These are phyloP conservation scores for Drosophila nigrodunni DNA, from an alignment of 1,140 invertebrate genomes.

Conservation along the genomic window DNA sequence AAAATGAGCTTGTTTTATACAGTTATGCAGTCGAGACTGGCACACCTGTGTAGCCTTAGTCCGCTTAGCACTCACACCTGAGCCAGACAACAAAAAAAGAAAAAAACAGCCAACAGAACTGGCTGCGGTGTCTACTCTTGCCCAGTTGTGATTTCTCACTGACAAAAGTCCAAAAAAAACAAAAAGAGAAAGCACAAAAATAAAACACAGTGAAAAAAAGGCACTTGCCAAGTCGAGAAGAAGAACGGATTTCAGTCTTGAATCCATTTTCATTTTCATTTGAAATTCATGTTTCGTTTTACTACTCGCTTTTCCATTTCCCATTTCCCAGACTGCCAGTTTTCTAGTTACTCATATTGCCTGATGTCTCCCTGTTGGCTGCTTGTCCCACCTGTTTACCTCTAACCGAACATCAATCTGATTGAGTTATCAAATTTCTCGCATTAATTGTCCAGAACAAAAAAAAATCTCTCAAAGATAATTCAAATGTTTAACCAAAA, in stretches of 20 bases:
- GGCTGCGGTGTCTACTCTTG: constrained; percentile 11
- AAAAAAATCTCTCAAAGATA: background rate
- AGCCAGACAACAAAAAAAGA: background rate
- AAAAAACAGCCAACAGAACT: background rate
- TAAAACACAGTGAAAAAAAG: background rate
- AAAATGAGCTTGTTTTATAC: constrained; percentile 43
- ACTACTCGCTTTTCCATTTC: constrained; percentile 38
- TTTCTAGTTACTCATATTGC: background rate
- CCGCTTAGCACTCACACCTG: background rate
- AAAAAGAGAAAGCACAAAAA: constrained; percentile 2
- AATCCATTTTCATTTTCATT: constrained; percentile 43
- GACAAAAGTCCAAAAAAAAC: constrained; percentile 1
- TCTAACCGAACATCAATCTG: constrained; percentile 10
- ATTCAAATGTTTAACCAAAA: constrained; percentile 2
- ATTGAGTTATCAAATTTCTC: constrained; percentile 28
- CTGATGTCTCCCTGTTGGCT: background rate
- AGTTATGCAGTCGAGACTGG: constrained; percentile 4
- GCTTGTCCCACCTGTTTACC: constrained; percentile 7
- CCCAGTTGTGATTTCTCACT: constrained; percentile 46
- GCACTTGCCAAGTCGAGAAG: constrained; percentile 19
- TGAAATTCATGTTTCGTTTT: constrained; percentile 69
- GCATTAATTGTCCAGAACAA: constrained; percentile 22
- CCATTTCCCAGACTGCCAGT: background rate
- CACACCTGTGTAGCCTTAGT: constrained; percentile 6
- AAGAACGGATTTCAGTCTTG: constrained; percentile 43